These are phyloP conservation scores for Saturnia japonica DNA, from an alignment of 2,888 invertebrate species.

Conservation along the genomic window DNA sequence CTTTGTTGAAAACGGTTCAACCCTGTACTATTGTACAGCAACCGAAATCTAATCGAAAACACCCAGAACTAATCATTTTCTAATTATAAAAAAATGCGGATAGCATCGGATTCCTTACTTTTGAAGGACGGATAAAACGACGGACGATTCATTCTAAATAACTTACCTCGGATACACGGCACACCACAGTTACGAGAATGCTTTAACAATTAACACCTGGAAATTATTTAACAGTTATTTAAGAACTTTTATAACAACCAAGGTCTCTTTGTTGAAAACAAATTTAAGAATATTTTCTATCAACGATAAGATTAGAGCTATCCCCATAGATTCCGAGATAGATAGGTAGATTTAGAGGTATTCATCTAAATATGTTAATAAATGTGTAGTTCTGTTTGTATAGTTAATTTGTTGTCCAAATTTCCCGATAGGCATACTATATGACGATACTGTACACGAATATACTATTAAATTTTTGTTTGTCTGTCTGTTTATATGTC, in stretches of 20 bases:
- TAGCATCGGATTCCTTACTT: conserved; percentile 54
- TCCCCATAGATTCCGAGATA: no score
- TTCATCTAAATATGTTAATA: no score
- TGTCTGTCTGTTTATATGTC: no score
- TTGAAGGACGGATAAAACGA: conserved; percentile 45
- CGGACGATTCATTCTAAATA: conserved; percentile 44
- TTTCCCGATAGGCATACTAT: no score
- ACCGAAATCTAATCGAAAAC: conserved; percentile 76
- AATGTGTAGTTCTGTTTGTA: no score
- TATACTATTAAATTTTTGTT: no score
- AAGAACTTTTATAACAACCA: background rate
- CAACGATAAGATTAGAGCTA: no score
- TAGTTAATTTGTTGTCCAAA: no score
- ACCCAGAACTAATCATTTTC: conserved; percentile 76
- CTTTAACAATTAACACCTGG: conserved; percentile 38
- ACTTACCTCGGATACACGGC: conserved; percentile 21
- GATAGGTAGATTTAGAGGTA: no score
- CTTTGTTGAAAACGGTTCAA: conserved; percentile 20
- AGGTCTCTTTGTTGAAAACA: background rate
- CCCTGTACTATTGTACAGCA: conserved; percentile 43
- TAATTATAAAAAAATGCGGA: conserved; percentile 70
- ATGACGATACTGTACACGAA: no score
- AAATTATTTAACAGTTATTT: conserved; percentile 26
- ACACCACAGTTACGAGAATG: conserved; percentile 22
- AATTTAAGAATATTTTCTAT: background rate